Evolutionary conservation across 2,888 invertebrate genomes (phyloP).

Genomic region (Philaethria dido): DNA sequence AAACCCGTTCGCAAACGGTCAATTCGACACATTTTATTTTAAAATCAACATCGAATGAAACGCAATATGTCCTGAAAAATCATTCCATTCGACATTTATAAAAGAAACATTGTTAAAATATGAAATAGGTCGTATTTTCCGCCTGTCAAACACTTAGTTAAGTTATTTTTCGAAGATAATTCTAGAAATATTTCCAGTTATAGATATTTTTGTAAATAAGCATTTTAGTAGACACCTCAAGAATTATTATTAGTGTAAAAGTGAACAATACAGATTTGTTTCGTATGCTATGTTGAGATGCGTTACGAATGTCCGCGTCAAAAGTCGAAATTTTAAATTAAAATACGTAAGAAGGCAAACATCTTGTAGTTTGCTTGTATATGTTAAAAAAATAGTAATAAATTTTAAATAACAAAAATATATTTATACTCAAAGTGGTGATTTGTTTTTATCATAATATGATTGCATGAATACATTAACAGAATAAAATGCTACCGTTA

Average conservation of each 20-base stretch:
- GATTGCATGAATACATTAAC: neutral
- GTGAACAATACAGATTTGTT: conserved; percentile 12
- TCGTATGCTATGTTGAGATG: conserved; percentile 6
- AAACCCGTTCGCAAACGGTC: no score
- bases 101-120: neutral
- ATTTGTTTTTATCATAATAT: neutral
- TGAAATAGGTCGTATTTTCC: neutral
- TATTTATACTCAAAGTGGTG: neutral
- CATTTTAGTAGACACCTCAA: neutral
- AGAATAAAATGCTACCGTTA: no score
- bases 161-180: neutral
- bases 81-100: neutral
- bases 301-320: neutral
- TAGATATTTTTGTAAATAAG: conserved; percentile 3
- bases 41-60: neutral
- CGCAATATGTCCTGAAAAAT: no score
- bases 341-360: neutral
- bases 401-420: neutral
- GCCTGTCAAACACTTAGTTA: conserved; percentile 7
- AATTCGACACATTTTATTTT: neutral
- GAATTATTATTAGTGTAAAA: conserved; percentile 1
- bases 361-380: neutral
- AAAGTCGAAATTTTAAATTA: neutral
- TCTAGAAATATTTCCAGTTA: neutral
- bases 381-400: neutral